A percentile compares a stretch with the other conserved stretches of the same genome.
phyloP scores from a whole-genome alignment of 2,797 vertebrate genomes.

The Oryzias sinensis region DNA sequence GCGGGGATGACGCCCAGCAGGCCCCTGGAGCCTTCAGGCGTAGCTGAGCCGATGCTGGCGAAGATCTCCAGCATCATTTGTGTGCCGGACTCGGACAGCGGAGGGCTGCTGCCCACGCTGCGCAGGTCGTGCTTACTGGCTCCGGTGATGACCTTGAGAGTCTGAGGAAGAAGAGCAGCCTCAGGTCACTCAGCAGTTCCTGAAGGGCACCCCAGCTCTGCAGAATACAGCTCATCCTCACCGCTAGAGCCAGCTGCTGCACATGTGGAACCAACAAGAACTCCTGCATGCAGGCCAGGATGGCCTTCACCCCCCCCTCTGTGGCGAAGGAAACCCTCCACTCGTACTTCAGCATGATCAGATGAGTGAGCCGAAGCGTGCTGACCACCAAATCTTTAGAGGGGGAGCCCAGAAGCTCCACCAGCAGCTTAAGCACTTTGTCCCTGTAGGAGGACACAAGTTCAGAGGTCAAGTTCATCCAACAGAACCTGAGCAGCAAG shows the following conservation, averaged over 20 bases:
- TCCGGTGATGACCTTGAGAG: conserved; percentile 87
- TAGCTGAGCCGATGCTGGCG: conserved; percentile 88
- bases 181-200: background rate
- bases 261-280: conserved; percentile 75
- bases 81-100: conserved; percentile 78
- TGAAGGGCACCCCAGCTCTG: background rate
- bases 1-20: conserved; percentile 83
- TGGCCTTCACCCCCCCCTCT: conserved; percentile 87
- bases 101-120: conserved; percentile 53
- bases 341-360: conserved; percentile 82
- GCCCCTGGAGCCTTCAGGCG: conserved; percentile 77
- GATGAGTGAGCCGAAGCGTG: conserved; percentile 80
- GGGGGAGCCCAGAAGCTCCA: conserved; percentile 83
- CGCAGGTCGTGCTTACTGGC: conserved; percentile 80
- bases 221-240: conserved; percentile 60
- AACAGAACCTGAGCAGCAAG: too few species aligned
- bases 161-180: conserved; percentile 60
- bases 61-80: conserved; percentile 92
- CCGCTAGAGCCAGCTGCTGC: conserved; percentile 88
- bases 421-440: conserved; percentile 84
- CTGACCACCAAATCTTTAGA: conserved; percentile 78
- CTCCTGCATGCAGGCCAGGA: conserved; percentile 88
- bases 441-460: conserved; percentile 73
- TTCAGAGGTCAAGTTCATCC: too few species aligned
- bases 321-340: conserved; percentile 89